These are phyloP conservation scores for Chionis minor DNA, from an alignment of 2,113 vertebrate genomes.

Conservation along the genomic window DNA sequence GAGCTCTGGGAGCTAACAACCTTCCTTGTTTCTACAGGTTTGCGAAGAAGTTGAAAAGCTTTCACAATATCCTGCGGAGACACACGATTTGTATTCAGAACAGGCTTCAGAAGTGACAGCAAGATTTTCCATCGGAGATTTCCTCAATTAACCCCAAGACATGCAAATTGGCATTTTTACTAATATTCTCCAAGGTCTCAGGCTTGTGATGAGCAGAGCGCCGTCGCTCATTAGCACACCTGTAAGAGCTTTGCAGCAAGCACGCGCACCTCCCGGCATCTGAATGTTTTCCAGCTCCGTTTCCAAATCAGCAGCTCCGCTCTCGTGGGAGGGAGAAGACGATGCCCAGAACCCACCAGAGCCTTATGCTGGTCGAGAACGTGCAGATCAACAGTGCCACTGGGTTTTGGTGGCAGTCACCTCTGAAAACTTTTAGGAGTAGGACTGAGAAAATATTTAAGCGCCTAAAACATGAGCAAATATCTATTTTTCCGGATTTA, in stretches of 20 bases:
- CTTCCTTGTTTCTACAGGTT: background rate
- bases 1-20: background rate
- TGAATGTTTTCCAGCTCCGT: background rate
- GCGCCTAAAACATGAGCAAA: background rate
- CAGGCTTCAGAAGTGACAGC: constrained; percentile 23
- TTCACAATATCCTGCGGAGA: background rate
- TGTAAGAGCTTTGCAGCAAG: constrained; percentile 1
- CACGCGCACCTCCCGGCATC: background rate
- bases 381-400: rapidly evolving
- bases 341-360: background rate
- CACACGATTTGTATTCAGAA: constrained; percentile 37
- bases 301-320: background rate
- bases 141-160: constrained; percentile 68
- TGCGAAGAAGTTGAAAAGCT: background rate
- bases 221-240: constrained; percentile 48
- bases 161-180: constrained; percentile 59
- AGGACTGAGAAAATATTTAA: background rate
- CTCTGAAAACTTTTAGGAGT: background rate
- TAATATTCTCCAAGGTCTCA: constrained; percentile 43
- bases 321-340: background rate
- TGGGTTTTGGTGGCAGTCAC: background rate
- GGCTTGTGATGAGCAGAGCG: constrained; percentile 25
- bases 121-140: constrained; percentile 45
- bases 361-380: background rate
- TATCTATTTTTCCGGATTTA: background rate